phyloP scores from a whole-genome alignment of 1,140 invertebrate genomes.

The Drosophila saltans region DNA sequence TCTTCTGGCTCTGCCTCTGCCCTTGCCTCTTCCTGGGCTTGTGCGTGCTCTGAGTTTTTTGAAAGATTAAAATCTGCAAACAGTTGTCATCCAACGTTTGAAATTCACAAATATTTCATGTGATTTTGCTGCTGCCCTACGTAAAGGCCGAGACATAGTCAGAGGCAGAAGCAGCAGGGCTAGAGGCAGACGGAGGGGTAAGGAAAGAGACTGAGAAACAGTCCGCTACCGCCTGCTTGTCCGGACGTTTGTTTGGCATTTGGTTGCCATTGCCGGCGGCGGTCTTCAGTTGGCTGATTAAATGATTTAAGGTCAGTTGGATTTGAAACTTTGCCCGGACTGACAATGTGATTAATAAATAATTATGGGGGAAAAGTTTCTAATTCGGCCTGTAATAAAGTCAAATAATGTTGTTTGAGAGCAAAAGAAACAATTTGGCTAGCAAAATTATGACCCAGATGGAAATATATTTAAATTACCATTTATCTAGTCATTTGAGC shows the following conservation, averaged over 20 bases:
- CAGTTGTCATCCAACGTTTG: constrained; percentile 78
- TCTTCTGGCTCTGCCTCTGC: constrained; percentile 32
- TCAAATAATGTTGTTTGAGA: background rate
- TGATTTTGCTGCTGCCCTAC: constrained; percentile 6
- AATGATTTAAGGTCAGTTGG: constrained; percentile 78
- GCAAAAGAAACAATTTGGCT: background rate
- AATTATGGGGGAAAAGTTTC: constrained; percentile 56
- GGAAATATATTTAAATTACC: too few relatives aligned
- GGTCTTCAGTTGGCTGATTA: constrained; percentile 58
- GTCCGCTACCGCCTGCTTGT: background rate
- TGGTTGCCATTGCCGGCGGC: constrained; percentile 7
- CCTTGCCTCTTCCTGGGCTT: background rate
- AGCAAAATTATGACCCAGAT: background rate
- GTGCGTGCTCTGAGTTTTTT: constrained; percentile 61
- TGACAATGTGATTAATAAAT: constrained; percentile 52
- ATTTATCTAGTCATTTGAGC: too few relatives aligned
- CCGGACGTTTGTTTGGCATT: constrained; percentile 33
- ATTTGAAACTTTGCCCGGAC: constrained; percentile 47
- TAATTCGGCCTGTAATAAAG: background rate
- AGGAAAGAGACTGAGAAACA: background rate
- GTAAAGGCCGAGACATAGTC: background rate
- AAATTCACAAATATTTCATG: constrained; percentile 71
- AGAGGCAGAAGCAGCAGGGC: background rate
- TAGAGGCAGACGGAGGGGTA: background rate
- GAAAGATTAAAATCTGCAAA: constrained; percentile 82